Conservation (phyloP, 2,888 invertebrate species). For the Brachypalpus laphriformis region DNA sequence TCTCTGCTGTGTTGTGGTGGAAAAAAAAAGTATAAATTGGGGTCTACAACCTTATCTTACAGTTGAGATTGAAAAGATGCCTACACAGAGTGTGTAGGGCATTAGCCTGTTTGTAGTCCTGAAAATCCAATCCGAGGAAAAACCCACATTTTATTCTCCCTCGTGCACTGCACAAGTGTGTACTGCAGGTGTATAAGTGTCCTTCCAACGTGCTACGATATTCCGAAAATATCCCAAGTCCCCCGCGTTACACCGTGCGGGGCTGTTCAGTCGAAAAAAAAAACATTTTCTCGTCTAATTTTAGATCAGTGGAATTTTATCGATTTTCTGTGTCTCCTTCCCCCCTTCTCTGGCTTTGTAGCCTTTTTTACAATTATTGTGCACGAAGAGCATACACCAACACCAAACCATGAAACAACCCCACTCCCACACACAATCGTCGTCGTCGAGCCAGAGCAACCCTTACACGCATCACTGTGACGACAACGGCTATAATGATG, state of each 20-base stretch:
- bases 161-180: constrained; percentile 4
- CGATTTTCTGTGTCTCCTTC: constrained; percentile 53
- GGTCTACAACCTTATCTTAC: constrained; percentile 66
- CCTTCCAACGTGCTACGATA: constrained; percentile 38
- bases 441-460: constrained; percentile 39
- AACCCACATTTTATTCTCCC: constrained; percentile 2
- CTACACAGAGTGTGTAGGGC: constrained; percentile 25
- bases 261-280: constrained; percentile 50
- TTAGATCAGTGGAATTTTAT: constrained; percentile 81
- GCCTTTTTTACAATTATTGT: constrained; percentile 42
- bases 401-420: constrained; percentile 29
- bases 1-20: constrained; percentile 13
- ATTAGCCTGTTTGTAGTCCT: constrained; percentile 21
- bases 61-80: constrained; percentile 10
- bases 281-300: constrained; percentile 79
- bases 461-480: constrained; percentile 67
- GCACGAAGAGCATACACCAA: constrained; percentile 48
- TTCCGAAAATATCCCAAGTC: constrained; percentile 69
- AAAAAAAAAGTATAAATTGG: constrained; percentile 36
- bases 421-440: constrained; percentile 16
- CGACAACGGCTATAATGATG: constrained; percentile 31
- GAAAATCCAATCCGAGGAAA: constrained; percentile 4
- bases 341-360: neutral
- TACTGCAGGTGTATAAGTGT: constrained; percentile 38
- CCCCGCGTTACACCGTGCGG: constrained; percentile 33